Evolutionary conservation across 2,888 invertebrate species (phyloP).

Genomic region (Protodeltote pygarga): DNA sequence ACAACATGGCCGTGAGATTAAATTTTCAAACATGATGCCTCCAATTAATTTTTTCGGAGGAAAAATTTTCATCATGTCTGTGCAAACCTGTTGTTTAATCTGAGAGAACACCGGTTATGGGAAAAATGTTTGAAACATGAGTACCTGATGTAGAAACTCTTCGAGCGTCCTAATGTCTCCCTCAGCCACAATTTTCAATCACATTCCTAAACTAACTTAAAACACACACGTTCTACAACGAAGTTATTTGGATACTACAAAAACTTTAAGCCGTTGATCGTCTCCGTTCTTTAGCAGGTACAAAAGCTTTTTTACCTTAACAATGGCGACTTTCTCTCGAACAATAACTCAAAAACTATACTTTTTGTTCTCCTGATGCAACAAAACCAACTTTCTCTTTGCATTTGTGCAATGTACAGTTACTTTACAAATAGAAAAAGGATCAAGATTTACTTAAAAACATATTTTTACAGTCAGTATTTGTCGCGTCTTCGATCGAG

Average conservation of each 20-base stretch:
- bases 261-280: slow-evolving; percentile 69
- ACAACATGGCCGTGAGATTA: slow-evolving; percentile 76
- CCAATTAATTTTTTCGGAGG: slow-evolving; percentile 73
- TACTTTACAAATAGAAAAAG: slow-evolving; percentile 53
- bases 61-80: slow-evolving; percentile 68
- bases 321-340: slow-evolving; percentile 78
- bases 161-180: slow-evolving; percentile 21
- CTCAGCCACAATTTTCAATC: slow-evolving; percentile 28
- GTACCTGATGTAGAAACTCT: slow-evolving; percentile 50
- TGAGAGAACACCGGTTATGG: slow-evolving; percentile 59
- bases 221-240: slow-evolving; percentile 72
- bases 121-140: slow-evolving; percentile 45
- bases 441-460: slow-evolving; percentile 43
- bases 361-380: slow-evolving; percentile 64
- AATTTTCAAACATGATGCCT: slow-evolving; percentile 76
- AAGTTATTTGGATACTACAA: slow-evolving; percentile 77
- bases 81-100: slow-evolving; percentile 63
- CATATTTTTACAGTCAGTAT: slow-evolving; percentile 66
- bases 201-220: slow-evolving; percentile 47
- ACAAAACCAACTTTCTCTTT: slow-evolving; percentile 78
- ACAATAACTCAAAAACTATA: slow-evolving; percentile 74
- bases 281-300: slow-evolving; percentile 71
- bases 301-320: slow-evolving; percentile 72
- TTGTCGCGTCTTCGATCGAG: slow-evolving; percentile 69
- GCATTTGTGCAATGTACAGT: slow-evolving; percentile 66